Conservation (phyloP, 2,797 vertebrate species). For the Acanthis flammea region DNA sequence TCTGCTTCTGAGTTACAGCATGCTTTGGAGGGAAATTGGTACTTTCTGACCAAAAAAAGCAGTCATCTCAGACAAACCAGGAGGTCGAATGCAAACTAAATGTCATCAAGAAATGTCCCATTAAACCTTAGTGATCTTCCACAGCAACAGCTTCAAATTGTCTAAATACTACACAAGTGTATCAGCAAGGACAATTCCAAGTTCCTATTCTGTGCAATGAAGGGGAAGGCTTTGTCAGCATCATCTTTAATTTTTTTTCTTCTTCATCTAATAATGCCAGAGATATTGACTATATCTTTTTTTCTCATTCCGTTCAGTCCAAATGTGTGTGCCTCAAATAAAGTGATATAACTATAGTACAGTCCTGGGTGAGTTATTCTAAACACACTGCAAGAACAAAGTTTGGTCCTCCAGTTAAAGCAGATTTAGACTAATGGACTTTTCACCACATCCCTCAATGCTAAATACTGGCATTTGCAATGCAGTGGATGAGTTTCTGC, state of each 20-base stretch:
- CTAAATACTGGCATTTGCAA: neutral
- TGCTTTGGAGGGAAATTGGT: neutral
- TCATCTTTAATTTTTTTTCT: neutral
- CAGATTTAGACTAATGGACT: neutral
- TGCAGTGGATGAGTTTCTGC: neutral
- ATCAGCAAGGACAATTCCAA: neutral
- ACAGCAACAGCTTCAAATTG: neutral
- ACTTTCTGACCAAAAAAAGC: neutral
- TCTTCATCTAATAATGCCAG: neutral
- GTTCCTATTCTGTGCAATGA: neutral
- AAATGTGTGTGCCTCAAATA: fast-evolving
- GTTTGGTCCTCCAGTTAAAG: neutral
- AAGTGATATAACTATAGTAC: neutral
- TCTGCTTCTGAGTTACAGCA: neutral
- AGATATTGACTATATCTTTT: too few species aligned
- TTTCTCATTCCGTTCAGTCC: neutral
- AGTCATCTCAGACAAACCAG: neutral
- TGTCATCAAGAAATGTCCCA: neutral
- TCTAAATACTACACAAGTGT: neutral
- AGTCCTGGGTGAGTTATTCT: neutral
- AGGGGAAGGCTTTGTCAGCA: neutral
- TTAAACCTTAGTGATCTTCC: neutral
- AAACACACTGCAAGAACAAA: neutral
- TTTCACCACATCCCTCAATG: neutral
- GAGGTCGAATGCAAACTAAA: neutral